Base-by-base conservation (phyloP, 2,113 vertebrate genomes). In the Sander lucioperca region DNA sequence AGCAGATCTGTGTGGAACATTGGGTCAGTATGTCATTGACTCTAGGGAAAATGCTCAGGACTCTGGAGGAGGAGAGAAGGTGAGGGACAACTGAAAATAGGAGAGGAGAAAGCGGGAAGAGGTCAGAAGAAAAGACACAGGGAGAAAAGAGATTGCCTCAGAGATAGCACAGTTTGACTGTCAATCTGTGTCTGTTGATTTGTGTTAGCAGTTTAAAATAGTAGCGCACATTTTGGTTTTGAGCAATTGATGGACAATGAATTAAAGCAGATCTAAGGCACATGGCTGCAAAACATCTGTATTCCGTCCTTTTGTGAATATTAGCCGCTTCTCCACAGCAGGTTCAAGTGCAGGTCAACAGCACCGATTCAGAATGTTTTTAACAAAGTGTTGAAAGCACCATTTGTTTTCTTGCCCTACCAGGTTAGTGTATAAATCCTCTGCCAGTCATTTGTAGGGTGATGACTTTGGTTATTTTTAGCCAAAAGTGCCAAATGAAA, bases 331-430 rank as follows among this genome's bases (percentile, higher is more conserved):
- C 19, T 48, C 67, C 51, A 48, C 6, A 43, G 58, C n/a, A 51
- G 77, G 68, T 74, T 79, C 58, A 87, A 76, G 67, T 73, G 7
- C 36, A 65, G 61, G 43, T 68, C 72, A 73, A 39, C n/a, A 11
- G 6, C 56, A 64, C 48, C 18, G 12, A 43, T 68, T 59, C 72
- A 67, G 5, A 67, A 4, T 33, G 12, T 53, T 47, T 62, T 27
- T 10, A 58, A 45, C 23, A 21, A 73, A 59, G 19, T 13, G 33
- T 51, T 18, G 14, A 27, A 78, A 69, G 15, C 47, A 43, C 4
- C 12, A 5, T 69, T 69, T 64, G 30, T 74, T 62, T 66, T 30
- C 27, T 59, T 45, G 43, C 18, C 15, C 15, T 3, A 16, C 15
- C 5, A 53, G 3, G 14, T 54, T 53, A 27, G 16, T 50, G 23